Conservation (phyloP, 2,797 vertebrate genomes). For the Platyrinchus mystaceus region DNA sequence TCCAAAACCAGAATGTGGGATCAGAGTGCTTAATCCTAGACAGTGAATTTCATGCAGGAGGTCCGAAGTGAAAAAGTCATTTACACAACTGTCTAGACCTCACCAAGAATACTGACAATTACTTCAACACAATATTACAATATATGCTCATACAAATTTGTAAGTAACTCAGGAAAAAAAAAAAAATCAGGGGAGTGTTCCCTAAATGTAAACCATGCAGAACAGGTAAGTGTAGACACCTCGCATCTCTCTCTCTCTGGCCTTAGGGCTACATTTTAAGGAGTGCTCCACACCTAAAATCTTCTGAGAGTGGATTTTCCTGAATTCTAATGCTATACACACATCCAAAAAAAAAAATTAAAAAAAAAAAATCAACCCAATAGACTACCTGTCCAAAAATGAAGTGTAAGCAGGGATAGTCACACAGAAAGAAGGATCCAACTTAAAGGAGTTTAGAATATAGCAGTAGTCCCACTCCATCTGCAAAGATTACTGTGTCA, state of each 20-base stretch:
- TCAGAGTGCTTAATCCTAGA: not conserved
- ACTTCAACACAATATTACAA: not conserved
- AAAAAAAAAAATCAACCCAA: not conserved
- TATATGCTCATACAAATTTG: not conserved
- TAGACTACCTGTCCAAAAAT: not conserved
- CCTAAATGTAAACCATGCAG: rapidly evolving
- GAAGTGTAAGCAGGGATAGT: not conserved
- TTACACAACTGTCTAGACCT: not conserved
- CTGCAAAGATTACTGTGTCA: not conserved
- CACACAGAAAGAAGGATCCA: not conserved
- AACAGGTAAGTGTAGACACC: not conserved
- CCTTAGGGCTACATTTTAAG: not conserved
- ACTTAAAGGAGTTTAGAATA: not conserved
- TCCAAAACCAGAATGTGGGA: not conserved
- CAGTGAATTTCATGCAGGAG: not conserved
- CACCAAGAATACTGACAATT: not conserved
- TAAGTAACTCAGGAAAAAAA: not conserved
- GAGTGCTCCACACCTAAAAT: not conserved
- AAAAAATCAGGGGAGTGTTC: not conserved
- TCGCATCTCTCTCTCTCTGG: not conserved
- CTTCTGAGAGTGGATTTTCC: not conserved
- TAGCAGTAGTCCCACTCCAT: not conserved
- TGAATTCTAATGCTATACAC: not conserved
- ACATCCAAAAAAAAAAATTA: not conserved
- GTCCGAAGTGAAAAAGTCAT: not conserved